Base-by-base conservation (phyloP, 2,797 vertebrate genomes). In the Enteromius mattozi region DNA sequence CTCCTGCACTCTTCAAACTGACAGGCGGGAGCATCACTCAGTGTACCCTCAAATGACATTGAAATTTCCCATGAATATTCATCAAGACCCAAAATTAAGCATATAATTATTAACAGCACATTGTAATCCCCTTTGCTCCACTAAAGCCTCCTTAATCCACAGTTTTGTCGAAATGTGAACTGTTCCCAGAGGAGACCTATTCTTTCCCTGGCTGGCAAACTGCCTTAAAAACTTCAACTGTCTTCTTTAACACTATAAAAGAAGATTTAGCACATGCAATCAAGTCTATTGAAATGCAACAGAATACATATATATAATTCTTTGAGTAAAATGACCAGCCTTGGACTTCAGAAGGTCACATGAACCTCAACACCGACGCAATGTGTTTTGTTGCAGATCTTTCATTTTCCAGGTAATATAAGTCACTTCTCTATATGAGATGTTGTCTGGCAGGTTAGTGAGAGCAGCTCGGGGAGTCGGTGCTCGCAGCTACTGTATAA, bases 101-200 rank as follows among this genome's bases (percentile, higher is more conserved):
- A 92, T 91, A 92, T 92, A 90, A 92, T 94, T 92, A 92, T 90
- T 84, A 90, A 88, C 85, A 89, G 87, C 88, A 87, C 87, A 87
- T 86, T 91, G 90, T 90, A 91, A 94, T 92, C 93, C 92, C 87
- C 88, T 79, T 87, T 89, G 87, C 86, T 88, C 88, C 83, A 75
- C 79, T 90, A 91, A 92, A 94, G 90, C 91, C 91, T 84, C 17
- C 75, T 75, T 92, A 91, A 94, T 91, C 91, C 86, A 35, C 54
- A 70, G 87, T 88, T 92, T 92, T 89, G 88, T 90, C 87, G 80
- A 91, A 92, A 92, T 91, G 87, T 88, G 85, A 90, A 91, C 87
- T 82, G 89, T 81, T 92, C 90, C 89, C 89, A 51, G 72, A 83
- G 88, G 89, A 80, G 81, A 86, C 74, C 87, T 86, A 59, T 80